Evolutionary conservation across 1,140 invertebrate species (phyloP), one percentile per base, ranked within the genome.

Genomic region (Hypothenemus hampei): DNA sequence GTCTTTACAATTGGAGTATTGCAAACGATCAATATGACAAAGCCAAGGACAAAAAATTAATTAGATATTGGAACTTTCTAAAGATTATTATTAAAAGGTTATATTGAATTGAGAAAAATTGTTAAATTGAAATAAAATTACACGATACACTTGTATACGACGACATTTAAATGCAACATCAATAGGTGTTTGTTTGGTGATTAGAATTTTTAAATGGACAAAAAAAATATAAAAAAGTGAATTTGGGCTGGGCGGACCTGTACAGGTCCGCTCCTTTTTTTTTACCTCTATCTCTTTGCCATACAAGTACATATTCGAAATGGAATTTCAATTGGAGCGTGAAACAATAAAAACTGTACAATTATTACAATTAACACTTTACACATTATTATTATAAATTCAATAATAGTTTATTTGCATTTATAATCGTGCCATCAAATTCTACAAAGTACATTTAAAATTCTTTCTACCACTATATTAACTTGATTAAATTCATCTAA

Each of bases 311-410:
- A 46, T 58, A 61, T 55, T 49, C 47, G 48, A 53, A 62, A 59
- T 63, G 64, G 64, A 66, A 66, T 65, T 53, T 29, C 50, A 50
- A 44, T 44, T 39, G 40, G 40, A 43, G 23, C 19, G 36, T 39
- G 21, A n/a, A 53, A 45, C 37, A 45, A 35, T 57, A 60, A 62
- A 49, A 64, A 62, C 62, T 66, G 60, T 64, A 66, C 64, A 66
- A 64, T 65, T 60, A 64, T 61, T 60, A 62, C 48, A 65, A 60
- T 47, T 50, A 57, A 62, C 61, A 63, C 58, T 63, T 59, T 65
- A 65, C 58, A 62, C 55, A 57, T 45, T 57, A 57, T 50, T 57
- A 49, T 47, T 18, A 8, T 48, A 48, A 50, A 44, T n/a, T n/a
- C n/a, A n/a, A n/a, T n/a, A n/a, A n/a, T n/a, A n/a, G n/a, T n/a